Percentiles rank a stretch among this genome's conserved stretches.
phyloP scores from a whole-genome alignment of 1,140 invertebrate species.

The Hyposmocoma kahamanoa region DNA sequence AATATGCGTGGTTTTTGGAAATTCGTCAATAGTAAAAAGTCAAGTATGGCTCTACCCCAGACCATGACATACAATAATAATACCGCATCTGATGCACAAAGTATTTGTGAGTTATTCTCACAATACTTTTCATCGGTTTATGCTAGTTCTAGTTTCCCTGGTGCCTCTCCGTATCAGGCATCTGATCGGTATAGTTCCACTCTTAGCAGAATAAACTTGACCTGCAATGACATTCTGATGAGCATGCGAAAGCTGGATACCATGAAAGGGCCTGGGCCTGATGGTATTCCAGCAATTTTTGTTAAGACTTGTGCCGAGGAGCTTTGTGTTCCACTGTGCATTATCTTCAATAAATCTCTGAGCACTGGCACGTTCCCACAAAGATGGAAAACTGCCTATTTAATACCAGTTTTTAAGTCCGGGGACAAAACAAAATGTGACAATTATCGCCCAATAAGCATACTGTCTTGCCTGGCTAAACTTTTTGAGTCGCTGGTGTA shows the following conservation, averaged over 20 bases:
- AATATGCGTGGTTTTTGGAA: not conserved
- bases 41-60: not conserved
- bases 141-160: no score
- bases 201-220: no score
- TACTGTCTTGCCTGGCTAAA: not conserved
- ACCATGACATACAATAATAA: not conserved
- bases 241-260: not conserved
- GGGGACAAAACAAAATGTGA: not conserved
- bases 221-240: no score
- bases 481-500: not conserved
- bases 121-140: not conserved
- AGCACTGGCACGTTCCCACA: not conserved
- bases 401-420: not conserved
- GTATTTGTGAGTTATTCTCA: not conserved
- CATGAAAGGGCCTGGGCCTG: not conserved
- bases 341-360: not conserved
- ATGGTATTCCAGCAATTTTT: not conserved
- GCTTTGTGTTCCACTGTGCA: not conserved
- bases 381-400: not conserved
- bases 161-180: no score
- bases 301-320: not conserved
- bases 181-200: no score
- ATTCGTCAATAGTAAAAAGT: not conserved
- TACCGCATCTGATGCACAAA: not conserved
- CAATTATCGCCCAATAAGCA: not conserved